Evolutionary conservation across 2,888 invertebrate species (phyloP).

Genomic region (Patella pellucida): DNA sequence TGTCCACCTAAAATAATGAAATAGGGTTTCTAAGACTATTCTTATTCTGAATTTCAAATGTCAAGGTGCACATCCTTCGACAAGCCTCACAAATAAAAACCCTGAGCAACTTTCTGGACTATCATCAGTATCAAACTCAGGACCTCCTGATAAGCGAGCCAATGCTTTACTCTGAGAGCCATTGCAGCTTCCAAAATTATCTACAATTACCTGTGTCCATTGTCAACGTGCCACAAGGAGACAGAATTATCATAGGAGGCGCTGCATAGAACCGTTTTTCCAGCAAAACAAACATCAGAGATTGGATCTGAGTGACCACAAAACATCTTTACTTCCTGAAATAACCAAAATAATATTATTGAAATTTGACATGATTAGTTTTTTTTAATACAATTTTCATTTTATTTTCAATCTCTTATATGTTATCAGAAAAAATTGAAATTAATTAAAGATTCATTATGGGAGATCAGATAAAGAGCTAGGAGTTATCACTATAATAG

Average conservation of each 20-base stretch:
- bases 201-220: conserved; percentile 63
- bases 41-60: too few species aligned
- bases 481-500: too few species aligned
- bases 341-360: neutral
- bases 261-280: conserved; percentile 57
- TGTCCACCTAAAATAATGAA: too few species aligned
- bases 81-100: too few species aligned
- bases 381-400: neutral
- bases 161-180: too few species aligned
- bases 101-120: too few species aligned
- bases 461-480: too few species aligned
- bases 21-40: too few species aligned
- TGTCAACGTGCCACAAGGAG: conserved; percentile 65
- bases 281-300: conserved; percentile 67
- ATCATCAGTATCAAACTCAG: too few species aligned
- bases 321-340: conserved; percentile 59
- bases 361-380: neutral
- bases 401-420: neutral
- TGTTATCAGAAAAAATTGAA: neutral
- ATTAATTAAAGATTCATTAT: too few species aligned
- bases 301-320: conserved; percentile 65
- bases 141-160: too few species aligned
- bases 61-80: too few species aligned
- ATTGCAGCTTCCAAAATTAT: neutral
- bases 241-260: conserved; percentile 64